Evolutionary conservation across 2,113 vertebrate species (phyloP), one percentile per base, ranked within the genome.

Genomic region (Cathartes aura): DNA sequence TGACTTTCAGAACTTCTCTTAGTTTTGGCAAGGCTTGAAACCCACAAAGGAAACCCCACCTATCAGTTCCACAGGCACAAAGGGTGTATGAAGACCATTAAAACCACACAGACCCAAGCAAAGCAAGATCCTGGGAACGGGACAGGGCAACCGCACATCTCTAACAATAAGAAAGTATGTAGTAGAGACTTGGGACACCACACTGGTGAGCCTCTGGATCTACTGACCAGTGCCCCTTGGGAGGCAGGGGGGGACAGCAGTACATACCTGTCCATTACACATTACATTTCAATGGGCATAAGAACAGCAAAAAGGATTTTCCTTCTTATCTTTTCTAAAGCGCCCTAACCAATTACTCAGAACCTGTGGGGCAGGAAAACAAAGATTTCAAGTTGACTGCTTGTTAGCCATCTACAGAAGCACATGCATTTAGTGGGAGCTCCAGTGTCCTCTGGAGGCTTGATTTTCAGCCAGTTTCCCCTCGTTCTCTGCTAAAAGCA

Each of bases 161-260:
- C 18, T 58, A 60, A 3, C 29, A 26, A 6, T 2, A 18, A 11
- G 2, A 48, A 24, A 36, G 17, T 5, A 36, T 3, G 1, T 0
- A 2, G 21, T 2, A n/a, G 43, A 52, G 12, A 84, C 13, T 45
- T 59, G 42, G 19, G 11, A 26, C 38, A 74, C 16, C 30, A 22
- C 22, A 12, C 5, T 23, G 40, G 21, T 7, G 19, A 95, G 40
- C 40, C 40, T 50, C n/a, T 32, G 23, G 11, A 38, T 14, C 42
- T 52, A 21, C 48, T 21, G 40, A n/a, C 24, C 38, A 20, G 2
- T 1, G 8, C 0, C 13, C 21, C 11, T 12, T 4, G 4, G 38
- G 22, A 34, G 10, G 18, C 10, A 9, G 5, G 4, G 5, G 3
- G 6, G 7, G 3, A 60, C 36, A 71, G 36, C 47, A 93, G 43